Percentiles rank a stretch among this genome's conserved stretches.
phyloP scores from a whole-genome alignment of 2,797 vertebrate species.

The Clarias pachynema region DNA sequence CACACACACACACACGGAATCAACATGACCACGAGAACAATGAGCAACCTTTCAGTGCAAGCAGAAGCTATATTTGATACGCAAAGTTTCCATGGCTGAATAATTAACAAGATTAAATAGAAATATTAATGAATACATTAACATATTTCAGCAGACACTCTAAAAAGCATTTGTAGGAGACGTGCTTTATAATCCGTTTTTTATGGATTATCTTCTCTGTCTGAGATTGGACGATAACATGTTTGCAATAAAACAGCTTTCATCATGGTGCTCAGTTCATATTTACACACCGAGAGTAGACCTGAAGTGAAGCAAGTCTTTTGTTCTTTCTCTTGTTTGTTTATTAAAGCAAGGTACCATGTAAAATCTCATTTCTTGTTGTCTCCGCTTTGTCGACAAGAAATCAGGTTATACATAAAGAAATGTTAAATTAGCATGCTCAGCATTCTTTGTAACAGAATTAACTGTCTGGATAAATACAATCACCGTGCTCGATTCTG shows the following conservation, averaged over 20 bases:
- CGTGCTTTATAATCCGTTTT: slow-evolving; percentile 48
- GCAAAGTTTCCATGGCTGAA: slow-evolving; percentile 29
- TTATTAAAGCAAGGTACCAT: slow-evolving; percentile 47
- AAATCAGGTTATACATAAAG: slow-evolving; percentile 52
- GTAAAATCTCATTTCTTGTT: slow-evolving; percentile 50
- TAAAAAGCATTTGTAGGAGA: slow-evolving; percentile 34
- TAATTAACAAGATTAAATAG: slow-evolving; percentile 46
- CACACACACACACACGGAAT: slow-evolving; percentile 43
- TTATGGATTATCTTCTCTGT: slow-evolving; percentile 41
- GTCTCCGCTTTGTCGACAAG: slow-evolving; percentile 42
- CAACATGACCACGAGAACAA: slow-evolving; percentile 38
- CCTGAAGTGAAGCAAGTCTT: slow-evolving; percentile 48
- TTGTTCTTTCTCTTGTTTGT: slow-evolving; percentile 45
- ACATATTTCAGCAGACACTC: slow-evolving; percentile 29
- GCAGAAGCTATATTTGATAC: slow-evolving; percentile 18
- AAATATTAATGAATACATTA: slow-evolving; percentile 39
- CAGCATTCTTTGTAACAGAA: slow-evolving; percentile 47
- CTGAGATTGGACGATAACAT: slow-evolving; percentile 40
- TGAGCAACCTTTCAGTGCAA: slow-evolving; percentile 20
- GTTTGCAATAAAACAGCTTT: slow-evolving; percentile 29
- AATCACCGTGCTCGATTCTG: slow-evolving; percentile 5
- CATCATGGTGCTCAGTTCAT: slow-evolving; percentile 39
- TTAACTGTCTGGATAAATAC: slow-evolving; percentile 48
- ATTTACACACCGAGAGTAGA: slow-evolving; percentile 40
- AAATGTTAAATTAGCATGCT: slow-evolving; percentile 52